Conservation (phyloP, 2,113 vertebrate genomes). For the Eulacestoma nigropectus region DNA sequence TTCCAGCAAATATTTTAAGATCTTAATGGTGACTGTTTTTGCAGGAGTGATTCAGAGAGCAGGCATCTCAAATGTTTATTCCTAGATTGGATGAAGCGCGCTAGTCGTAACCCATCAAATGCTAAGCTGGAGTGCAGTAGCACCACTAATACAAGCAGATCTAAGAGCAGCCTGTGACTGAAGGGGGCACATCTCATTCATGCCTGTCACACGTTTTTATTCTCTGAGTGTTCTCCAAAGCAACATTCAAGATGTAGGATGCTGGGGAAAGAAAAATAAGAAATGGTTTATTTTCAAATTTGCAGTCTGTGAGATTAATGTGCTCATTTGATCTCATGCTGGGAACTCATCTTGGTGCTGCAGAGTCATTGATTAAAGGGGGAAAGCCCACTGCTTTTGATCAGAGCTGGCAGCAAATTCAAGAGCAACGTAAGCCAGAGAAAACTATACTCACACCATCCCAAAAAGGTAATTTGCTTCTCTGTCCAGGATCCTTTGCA, state of each 20-base stretch:
- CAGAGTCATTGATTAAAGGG: neutral
- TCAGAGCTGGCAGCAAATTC: neutral
- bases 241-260: neutral
- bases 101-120: neutral
- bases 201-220: neutral
- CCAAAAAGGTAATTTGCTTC: neutral
- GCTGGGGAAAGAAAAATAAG: accelerated
- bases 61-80: neutral
- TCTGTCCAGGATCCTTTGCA: neutral
- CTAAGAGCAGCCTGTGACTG: neutral
- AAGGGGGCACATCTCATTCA: neutral
- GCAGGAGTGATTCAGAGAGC: neutral
- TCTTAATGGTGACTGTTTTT: neutral
- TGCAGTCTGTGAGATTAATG: neutral
- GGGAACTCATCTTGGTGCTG: neutral
- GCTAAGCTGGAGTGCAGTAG: neutral
- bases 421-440: neutral
- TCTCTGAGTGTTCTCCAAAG: neutral
- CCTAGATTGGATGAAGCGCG: neutral
- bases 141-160: neutral
- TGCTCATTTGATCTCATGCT: neutral
- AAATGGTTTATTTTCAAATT: neutral
- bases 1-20: neutral
- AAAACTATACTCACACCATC: neutral
- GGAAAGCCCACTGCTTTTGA: neutral